Base-by-base conservation (phyloP, 2,888 invertebrate genomes). In the Stenichneumon culpator region DNA sequence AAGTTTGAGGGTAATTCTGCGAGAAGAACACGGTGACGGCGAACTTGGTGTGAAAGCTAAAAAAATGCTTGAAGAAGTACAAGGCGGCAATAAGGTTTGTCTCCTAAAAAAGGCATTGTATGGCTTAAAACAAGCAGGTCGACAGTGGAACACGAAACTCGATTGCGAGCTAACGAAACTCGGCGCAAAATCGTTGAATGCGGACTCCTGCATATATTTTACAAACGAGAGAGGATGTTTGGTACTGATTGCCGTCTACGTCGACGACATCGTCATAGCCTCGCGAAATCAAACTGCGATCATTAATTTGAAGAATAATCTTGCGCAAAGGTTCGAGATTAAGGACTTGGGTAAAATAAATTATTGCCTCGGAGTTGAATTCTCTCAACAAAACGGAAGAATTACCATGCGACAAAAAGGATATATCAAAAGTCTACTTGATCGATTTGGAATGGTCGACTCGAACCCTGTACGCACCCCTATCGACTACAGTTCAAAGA, bases 101-200 rank as follows among this genome's bases (percentile, higher is more conserved):
- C 28, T 65, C 9, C 73, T 89, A 16, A 79, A 79, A 88, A 88
- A 88, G 75, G 79, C 89, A 11, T 67, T 89, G 9, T 89, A 89
- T 67, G 88, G 84, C n/a, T 79, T 87, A 22, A 63, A 60, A 52
- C 88, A 87, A 63, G 86, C 88, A 0, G 88, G 88, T 22, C 74
- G 87, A 67, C 74, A 54, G 9, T 89, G 88, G 89, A 68, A 89
- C 60, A 16, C 16, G 32, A 85, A 73, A 57, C 32, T 87, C 9
- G 50, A 81, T 52, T 28, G 22, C 14, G 67, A 54, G 25, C 39
- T 87, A 28, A 60, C 28, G 3, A 54, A 69, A 57, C 36, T 78
- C 36, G 84, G 79, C 11, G 72, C 81, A 2, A 47, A 22, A n/a
- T 70, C 82, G 16, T 79, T 82, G 5, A 57, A 22, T 19, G 69